These are phyloP conservation scores for Barypeithes pellucidus DNA, from an alignment of 2,888 invertebrate species.

Conservation along the genomic window DNA sequence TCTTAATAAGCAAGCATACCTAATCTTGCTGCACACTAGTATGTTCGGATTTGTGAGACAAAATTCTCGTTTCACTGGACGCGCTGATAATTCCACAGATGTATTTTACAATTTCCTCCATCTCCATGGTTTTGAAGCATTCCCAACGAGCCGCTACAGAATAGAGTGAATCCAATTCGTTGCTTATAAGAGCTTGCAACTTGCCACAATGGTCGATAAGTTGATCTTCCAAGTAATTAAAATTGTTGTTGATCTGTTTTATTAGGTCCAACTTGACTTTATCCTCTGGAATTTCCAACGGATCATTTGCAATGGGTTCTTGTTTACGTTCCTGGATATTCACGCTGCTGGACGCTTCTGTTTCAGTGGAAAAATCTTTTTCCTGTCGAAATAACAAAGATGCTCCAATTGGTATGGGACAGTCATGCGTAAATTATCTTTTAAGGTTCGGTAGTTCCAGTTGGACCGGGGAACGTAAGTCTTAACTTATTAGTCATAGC, in stretches of 20 bases:
- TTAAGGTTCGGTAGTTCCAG: too few species aligned
- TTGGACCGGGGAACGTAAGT: too few species aligned
- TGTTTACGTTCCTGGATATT: not conserved
- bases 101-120: constrained; percentile 33
- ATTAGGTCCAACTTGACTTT: constrained; percentile 55
- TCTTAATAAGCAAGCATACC: too few species aligned
- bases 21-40: not conserved
- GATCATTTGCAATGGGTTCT: constrained; percentile 3
- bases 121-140: constrained; percentile 55
- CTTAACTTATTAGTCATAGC: too few species aligned
- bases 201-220: constrained; percentile 62
- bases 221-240: constrained; percentile 61
- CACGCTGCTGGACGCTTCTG: not conserved
- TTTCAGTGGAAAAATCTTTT: constrained; percentile 11
- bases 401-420: too few species aligned
- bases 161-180: constrained; percentile 64
- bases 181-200: constrained; percentile 62
- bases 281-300: constrained; percentile 33
- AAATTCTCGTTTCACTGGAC: constrained; percentile 8
- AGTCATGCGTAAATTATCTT: too few species aligned
- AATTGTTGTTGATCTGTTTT: constrained; percentile 58
- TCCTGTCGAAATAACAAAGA: constrained; percentile 6
- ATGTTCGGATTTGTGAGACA: constrained; percentile 22
- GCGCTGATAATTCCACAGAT: constrained; percentile 22
- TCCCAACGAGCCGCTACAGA: constrained; percentile 63